Conservation (phyloP, 1,140 invertebrate species). For the Eurosta solidaginis region DNA sequence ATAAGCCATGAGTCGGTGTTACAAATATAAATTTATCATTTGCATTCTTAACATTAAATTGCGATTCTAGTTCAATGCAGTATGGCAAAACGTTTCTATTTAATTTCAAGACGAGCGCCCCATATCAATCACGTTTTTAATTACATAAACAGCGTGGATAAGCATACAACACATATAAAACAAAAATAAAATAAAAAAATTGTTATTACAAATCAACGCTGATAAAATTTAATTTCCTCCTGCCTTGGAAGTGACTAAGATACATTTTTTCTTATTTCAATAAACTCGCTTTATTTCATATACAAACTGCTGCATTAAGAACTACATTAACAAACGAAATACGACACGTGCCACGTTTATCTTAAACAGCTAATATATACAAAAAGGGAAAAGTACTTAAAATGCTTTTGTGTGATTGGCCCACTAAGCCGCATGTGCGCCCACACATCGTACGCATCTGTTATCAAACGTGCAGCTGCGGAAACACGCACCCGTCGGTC, state of each 20-base stretch:
- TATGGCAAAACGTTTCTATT: no score
- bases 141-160: background rate
- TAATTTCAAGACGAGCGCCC: no score
- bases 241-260: background rate
- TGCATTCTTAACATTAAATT: no score
- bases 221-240: conserved; percentile 7
- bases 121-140: background rate
- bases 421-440: background rate
- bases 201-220: background rate
- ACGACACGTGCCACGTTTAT: background rate
- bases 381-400: background rate
- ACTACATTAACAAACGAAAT: conserved; percentile 6
- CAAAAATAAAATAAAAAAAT: background rate
- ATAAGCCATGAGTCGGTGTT: no score
- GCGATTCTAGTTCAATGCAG: no score
- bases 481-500: background rate
- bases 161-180: background rate
- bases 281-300: background rate
- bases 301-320: conserved; percentile 5
- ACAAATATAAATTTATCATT: no score
- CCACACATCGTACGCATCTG: background rate
- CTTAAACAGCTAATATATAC: conserved; percentile 2
- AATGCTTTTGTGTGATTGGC: background rate
- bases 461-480: background rate
- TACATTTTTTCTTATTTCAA: background rate